Conservation (phyloP, 2,113 vertebrate genomes). For the Isichthys henryi region DNA sequence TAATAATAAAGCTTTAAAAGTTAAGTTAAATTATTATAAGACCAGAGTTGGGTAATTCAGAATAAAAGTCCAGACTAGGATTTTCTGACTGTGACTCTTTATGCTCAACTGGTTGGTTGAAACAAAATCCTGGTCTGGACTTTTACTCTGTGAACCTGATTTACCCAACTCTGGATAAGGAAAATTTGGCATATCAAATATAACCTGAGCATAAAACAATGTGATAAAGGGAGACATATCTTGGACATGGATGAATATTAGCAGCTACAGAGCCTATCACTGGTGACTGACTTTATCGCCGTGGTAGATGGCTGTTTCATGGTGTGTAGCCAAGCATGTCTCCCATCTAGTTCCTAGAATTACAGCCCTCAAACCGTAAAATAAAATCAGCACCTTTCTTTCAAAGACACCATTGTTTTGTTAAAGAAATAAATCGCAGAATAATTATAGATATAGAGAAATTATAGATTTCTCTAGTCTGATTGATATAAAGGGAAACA, state of each 20-base stretch:
- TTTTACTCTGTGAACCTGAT: no score
- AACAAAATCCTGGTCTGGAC: no score
- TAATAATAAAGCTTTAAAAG: not conserved
- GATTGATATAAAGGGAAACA: not conserved
- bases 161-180: not conserved
- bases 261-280: not conserved
- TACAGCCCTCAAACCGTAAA: not conserved
- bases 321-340: not conserved
- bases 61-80: no score
- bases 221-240: not conserved
- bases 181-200: not conserved
- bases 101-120: no score
- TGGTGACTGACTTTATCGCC: not conserved
- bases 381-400: not conserved
- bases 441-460: no score
- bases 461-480: not conserved
- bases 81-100: no score
- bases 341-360: not conserved
- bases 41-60: not conserved
- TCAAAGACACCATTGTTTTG: not conserved
- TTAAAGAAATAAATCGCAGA: not conserved
- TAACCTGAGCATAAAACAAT: not conserved
- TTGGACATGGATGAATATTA: not conserved
- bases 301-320: not conserved
- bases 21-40: not conserved